Evolutionary conservation across 2,797 vertebrate genomes (phyloP).

Genomic region (Melanogrammus aeglefinus): DNA sequence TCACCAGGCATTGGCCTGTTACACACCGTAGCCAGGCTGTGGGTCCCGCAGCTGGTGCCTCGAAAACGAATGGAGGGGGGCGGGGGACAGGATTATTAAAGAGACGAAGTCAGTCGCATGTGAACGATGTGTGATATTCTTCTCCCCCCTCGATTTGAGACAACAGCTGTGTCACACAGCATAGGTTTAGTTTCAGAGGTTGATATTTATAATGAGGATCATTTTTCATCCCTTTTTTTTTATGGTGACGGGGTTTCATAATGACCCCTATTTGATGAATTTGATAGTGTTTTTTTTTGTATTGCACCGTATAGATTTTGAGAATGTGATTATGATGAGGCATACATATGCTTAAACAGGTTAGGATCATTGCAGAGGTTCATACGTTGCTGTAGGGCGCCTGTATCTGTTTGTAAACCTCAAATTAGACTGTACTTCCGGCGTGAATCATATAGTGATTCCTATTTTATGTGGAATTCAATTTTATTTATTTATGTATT

Average conservation of each 20-base stretch:
- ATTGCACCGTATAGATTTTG: background rate
- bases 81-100: conserved; percentile 17
- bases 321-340: background rate
- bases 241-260: conserved; percentile 23
- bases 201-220: conserved; percentile 47
- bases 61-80: conserved; percentile 32
- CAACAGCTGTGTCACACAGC: conserved; percentile 59
- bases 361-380: background rate
- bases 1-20: conserved; percentile 56
- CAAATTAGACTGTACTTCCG: background rate
- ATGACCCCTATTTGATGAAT: conserved; percentile 25
- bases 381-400: background rate
- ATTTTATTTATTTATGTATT: background rate
- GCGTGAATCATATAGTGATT: background rate
- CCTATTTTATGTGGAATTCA: background rate
- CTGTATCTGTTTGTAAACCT: background rate
- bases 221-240: conserved; percentile 22
- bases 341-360: background rate
- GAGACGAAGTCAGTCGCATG: conserved; percentile 54
- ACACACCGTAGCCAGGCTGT: conserved; percentile 43
- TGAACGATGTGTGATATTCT: conserved; percentile 52
- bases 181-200: conserved; percentile 24
- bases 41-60: conserved; percentile 61
- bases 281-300: background rate
- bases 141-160: conserved; percentile 28